Base-by-base conservation (phyloP, 2,888 invertebrate genomes). In the Stenurella melanura region DNA sequence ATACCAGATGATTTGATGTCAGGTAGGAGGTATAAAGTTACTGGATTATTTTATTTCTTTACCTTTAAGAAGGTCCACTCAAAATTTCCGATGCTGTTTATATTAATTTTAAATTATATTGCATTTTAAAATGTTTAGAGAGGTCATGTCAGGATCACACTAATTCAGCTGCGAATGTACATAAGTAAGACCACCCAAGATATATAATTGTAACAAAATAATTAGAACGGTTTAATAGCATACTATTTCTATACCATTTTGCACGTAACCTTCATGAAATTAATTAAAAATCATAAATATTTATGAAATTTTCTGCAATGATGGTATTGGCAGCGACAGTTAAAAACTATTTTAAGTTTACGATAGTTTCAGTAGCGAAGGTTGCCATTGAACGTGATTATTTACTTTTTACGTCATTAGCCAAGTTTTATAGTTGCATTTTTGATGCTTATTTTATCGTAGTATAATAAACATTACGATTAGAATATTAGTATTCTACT, bases 341-440 rank as follows among this genome's bases (percentile, higher is more conserved):
- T 69, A 69, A 69, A 67, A 58, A 26, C 57, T 67, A 67, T 67
- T 67, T 67, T 54, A 67, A 67, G n/a, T 68, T 68, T 57, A 69
- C 34, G 38, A 21, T 64, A 42, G 18, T 64, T 64, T 64, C 38
- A 50, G 18, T 38, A 64, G 17, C 11, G 64, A 64, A 38, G 18
- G 18, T 15, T 64, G 42, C 64, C 42, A 64, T 64, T 64, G 64
- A 64, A 11, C n/a, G 11, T 42, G 64, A 19, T 19, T 42, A 42
- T 64, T 64, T 42, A 19, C 4, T 42, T 42, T 64, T 18, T 18
- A 42, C 38, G 17, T 38, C 38, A 34, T 17, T n/a, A 12, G 67
- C 64, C 42, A 19, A 38, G 38, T 19, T 64, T 64, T 19, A 64
- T 64, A 50, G 50, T n/a, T n/a, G n/a, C 50, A 50, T 50, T 50